Conservation (phyloP, 2,113 vertebrate species). For the Perca schrenkii region DNA sequence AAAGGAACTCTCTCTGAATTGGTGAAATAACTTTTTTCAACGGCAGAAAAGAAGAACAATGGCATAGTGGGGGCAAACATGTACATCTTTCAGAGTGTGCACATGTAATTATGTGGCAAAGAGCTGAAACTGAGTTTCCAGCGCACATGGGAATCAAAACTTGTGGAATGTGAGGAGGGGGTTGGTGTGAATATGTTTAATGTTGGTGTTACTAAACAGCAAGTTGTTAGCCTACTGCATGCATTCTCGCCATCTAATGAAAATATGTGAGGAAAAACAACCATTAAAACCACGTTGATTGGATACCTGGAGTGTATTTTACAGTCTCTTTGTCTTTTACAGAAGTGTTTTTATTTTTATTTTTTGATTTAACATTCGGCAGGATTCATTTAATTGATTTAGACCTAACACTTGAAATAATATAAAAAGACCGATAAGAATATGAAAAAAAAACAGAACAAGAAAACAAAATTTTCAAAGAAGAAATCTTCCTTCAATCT, state of each 20-base stretch:
- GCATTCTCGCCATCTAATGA: conserved; percentile 21
- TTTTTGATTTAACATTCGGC: not conserved
- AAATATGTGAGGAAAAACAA: conserved; percentile 51
- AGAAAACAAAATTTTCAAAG: not conserved
- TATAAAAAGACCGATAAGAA: not conserved
- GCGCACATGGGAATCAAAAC: conserved; percentile 69
- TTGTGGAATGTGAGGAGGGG: conserved; percentile 68
- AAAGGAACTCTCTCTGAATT: conserved; percentile 71
- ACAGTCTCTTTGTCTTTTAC: conserved; percentile 6
- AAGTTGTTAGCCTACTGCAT: conserved; percentile 41
- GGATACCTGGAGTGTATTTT: not conserved
- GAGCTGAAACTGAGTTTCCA: conserved; percentile 54
- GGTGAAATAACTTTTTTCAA: conserved; percentile 77
- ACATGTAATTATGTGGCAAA: conserved; percentile 53
- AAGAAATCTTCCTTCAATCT: not conserved
- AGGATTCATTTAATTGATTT: not conserved
- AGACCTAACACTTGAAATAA: not conserved
- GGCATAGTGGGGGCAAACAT: conserved; percentile 45
- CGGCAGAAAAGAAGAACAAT: conserved; percentile 61
- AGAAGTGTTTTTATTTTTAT: not conserved
- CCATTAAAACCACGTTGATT: not conserved
- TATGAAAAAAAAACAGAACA: not conserved
- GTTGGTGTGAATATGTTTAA: conserved; percentile 69
- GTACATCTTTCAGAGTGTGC: conserved; percentile 50
- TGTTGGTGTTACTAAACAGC: conserved; percentile 66